A percentile compares a stretch with the other conserved stretches of the same genome.
Evolutionary conservation across 2,888 invertebrate genomes (phyloP).

Genomic region (Yponomeuta evonymella): DNA sequence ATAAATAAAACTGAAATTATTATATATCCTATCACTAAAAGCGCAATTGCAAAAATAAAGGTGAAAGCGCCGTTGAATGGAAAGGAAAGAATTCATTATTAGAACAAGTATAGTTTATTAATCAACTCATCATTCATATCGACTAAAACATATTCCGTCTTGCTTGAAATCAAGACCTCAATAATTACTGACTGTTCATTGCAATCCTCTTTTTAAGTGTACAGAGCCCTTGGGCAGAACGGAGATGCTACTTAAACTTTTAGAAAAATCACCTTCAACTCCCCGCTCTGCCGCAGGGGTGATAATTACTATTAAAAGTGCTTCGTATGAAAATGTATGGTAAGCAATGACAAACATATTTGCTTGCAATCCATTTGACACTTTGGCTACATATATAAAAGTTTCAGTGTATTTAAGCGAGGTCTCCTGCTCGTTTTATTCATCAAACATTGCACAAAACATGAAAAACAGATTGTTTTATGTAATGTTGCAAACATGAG

Average conservation of each 20-base stretch:
- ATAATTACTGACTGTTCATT: not conserved
- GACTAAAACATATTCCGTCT: not conserved
- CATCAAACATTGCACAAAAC: no score
- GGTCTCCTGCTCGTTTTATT: no score
- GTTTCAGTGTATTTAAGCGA: not conserved
- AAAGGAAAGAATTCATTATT: not conserved
- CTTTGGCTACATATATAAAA: not conserved
- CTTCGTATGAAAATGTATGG: not conserved
- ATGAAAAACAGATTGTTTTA: no score
- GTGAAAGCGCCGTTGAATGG: no score
- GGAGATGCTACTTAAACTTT: no score
- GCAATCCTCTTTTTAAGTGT: no score
- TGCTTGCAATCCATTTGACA: not conserved
- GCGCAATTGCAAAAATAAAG: no score
- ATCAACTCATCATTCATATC: slow-evolving; percentile 4
- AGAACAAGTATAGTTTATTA: slow-evolving; percentile 5
- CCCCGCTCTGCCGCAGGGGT: not conserved
- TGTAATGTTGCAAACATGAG: no score
- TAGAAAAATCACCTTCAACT: no score
- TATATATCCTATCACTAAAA: no score
- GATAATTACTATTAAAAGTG: not conserved
- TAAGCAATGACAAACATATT: not conserved
- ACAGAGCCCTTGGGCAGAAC: no score
- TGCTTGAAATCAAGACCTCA: not conserved
- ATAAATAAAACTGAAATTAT: no score